Conservation (phyloP, 2,113 vertebrate species). For the Bostrychus sinensis region DNA sequence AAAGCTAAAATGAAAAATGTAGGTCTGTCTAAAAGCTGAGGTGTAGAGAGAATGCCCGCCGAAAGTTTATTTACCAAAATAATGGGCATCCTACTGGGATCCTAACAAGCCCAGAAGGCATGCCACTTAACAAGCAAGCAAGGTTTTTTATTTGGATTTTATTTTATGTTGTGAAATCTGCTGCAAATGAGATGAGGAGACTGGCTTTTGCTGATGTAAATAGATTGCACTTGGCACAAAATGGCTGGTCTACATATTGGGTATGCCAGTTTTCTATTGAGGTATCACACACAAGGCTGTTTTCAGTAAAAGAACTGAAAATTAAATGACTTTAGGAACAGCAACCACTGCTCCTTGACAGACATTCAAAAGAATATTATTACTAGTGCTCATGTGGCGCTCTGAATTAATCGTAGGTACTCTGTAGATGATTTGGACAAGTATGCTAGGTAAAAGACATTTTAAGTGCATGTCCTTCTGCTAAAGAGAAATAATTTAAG, state of each 20-base stretch:
- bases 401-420: no score
- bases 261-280: background rate
- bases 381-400: background rate
- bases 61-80: conserved; percentile 37
- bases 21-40: background rate
- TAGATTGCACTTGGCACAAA: background rate
- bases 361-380: background rate
- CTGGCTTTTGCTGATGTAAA: no score
- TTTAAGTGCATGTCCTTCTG: background rate
- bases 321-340: background rate
- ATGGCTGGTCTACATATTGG: background rate
- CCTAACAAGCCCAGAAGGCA: conserved; percentile 27
- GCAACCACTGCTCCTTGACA: background rate
- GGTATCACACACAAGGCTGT: background rate
- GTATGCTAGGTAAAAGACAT: conserved; percentile 5
- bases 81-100: conserved; percentile 21
- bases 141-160: no score
- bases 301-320: no score
- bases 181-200: no score
- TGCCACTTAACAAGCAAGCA: conserved; percentile 27
- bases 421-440: background rate
- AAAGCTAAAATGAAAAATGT: background rate
- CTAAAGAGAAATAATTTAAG: background rate
- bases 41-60: background rate
- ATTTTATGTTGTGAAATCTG: no score